Percentiles rank a stretch among this genome's conserved stretches.
phyloP scores from a whole-genome alignment of 2,888 invertebrate genomes.

The Amphimallon solstitiale region DNA sequence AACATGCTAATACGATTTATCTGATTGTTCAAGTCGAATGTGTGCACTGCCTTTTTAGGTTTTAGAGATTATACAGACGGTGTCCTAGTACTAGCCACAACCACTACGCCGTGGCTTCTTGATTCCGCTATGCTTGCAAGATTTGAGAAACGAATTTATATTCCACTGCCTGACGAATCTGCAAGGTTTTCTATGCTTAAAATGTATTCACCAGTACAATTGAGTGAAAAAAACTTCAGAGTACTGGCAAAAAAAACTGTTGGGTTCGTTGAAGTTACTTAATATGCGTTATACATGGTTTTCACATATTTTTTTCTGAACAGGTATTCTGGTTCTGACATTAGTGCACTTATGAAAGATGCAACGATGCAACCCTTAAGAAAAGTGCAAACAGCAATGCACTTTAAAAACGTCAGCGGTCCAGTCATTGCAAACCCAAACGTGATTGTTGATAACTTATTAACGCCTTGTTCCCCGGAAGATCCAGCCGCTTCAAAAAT shows the following conservation, averaged over 20 bases:
- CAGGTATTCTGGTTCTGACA: conserved; percentile 98
- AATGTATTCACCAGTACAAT: conserved; percentile 83
- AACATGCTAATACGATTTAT: too few relatives aligned
- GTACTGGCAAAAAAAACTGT: conserved; percentile 85
- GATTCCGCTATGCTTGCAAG: conserved; percentile 96
- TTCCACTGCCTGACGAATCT: conserved; percentile 94
- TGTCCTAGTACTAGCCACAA: conserved; percentile 90
- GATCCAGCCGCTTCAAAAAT: conserved; percentile 94
- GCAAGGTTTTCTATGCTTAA: conserved; percentile 95
- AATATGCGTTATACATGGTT: not conserved
- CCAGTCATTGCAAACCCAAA: conserved; percentile 86
- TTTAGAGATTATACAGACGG: conserved; percentile 97
- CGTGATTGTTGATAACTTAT: conserved; percentile 84
- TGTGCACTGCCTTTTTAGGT: too few relatives aligned
- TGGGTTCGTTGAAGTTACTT: conserved; percentile 67
- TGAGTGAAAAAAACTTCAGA: conserved; percentile 88
- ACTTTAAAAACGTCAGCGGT: conserved; percentile 88
- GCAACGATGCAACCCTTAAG: conserved; percentile 99
- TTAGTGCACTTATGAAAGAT: conserved; percentile 96
- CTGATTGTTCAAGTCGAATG: not conserved
- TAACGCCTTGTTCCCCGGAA: conserved; percentile 97
- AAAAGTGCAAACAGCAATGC: conserved; percentile 98
- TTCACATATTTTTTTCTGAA: conserved; percentile 3
- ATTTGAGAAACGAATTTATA: conserved; percentile 99
- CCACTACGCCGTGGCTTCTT: conserved; percentile 97